Percentiles rank a stretch among this genome's conserved stretches.
phyloP scores from a whole-genome alignment of 2,797 vertebrate genomes.

The Macroramphosus scolopax region DNA sequence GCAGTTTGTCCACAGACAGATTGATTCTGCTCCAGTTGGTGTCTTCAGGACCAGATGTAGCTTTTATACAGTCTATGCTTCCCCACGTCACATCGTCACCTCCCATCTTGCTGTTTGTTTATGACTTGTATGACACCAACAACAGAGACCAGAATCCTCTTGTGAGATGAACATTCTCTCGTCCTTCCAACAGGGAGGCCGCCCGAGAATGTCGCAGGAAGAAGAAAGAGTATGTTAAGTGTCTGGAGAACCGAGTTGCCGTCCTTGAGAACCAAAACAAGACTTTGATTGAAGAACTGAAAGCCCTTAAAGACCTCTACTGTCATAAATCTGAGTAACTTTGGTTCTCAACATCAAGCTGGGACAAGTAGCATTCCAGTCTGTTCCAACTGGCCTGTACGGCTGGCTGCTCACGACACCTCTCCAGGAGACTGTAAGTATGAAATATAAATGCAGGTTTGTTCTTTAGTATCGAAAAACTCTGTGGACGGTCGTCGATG shows the following conservation, averaged over 20 bases:
- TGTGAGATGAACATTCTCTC: conserved; percentile 5
- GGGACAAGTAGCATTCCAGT: conserved; percentile 44
- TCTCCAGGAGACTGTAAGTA: conserved; percentile 1
- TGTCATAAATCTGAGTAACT: conserved; percentile 97
- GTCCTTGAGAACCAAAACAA: conserved; percentile 99
- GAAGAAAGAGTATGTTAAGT: conserved; percentile 98
- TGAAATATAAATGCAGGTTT: conserved; percentile 7
- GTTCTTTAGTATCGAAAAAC: background rate
- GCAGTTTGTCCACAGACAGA: no score
- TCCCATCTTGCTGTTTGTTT: no score
- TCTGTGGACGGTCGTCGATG: background rate
- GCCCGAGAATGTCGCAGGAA: conserved; percentile 96
- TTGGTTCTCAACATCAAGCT: conserved; percentile 10
- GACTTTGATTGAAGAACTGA: conserved; percentile 97
- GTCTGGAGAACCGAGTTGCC: conserved; percentile 97
- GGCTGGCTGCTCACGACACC: conserved; percentile 22
- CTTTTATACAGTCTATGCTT: no score
- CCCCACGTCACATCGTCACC: no score
- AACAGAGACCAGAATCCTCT: no score
- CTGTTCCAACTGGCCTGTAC: conserved; percentile 45
- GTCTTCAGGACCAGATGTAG: no score
- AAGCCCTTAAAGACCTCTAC: conserved; percentile 99
- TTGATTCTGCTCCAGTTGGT: no score
- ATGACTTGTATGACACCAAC: no score
- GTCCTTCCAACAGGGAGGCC: conserved; percentile 84